Evolutionary conservation across 2,797 vertebrate genomes (phyloP), one percentile per base, ranked within the genome.

Genomic region (Mormyrops boulengeri): DNA sequence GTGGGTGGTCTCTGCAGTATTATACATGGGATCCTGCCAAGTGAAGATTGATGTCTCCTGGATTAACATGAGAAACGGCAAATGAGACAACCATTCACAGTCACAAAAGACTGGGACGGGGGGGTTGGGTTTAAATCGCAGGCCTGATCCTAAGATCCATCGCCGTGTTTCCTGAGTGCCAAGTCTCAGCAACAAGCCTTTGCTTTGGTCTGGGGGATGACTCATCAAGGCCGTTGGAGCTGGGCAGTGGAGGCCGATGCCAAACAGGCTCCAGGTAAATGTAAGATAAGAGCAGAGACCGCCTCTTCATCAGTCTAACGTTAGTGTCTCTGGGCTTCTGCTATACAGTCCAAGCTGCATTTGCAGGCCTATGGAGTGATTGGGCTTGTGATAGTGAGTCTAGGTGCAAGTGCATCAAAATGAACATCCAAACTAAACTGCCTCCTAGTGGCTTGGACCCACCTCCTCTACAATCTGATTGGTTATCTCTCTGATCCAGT

Each of bases 31-130:
- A 52, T 60, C 53, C 26, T 52, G 89, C 89, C 89, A 90, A 88
- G 89, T 82, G 73, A 90, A 88, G 89, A 90, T 90, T 87, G 69
- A 90, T 88, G 86, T 90, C 62, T 52, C 52, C 52, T 82, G 89
- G 62, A 90, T 88, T 90, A 88, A 38, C 85, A 88, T 57, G 50
- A 87, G 49, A 87, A 85, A 85, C 47, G 30, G 82, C 57, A 87
- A 89, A 89, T 87, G 89, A 89, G 89, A 77, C 49, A 73, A 87
- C 62, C 85, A 60, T 89, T 87, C 89, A 86, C 22, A 47, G 84
- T 89, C 80, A 80, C 82, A 85, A 11, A 52, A 52, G 66, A 38
- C n/a, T 8, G 55, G 26, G 9, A 11, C 19, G 17, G 17, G 26
- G 62, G 22, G 26, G 62, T 8, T 22, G 4, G 52, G 11, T 0